Conservation (phyloP, 1,140 invertebrate species). For the Trypoxylus dichotomus region DNA sequence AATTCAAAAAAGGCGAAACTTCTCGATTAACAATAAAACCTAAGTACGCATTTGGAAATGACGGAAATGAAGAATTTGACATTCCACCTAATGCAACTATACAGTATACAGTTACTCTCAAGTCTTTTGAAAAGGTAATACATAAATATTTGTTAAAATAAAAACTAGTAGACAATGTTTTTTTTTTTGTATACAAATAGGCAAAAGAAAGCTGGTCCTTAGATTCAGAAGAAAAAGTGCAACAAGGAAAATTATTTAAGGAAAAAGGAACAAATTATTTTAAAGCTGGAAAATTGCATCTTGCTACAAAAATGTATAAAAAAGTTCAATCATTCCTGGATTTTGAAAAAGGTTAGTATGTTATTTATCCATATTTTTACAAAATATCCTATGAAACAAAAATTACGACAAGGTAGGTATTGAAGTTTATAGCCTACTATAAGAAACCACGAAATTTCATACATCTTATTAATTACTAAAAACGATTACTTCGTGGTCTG, state of each 20-base stretch:
- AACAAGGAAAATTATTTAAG: conserved; percentile 81
- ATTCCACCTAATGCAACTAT: conserved; percentile 81
- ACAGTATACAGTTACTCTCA: conserved; percentile 80
- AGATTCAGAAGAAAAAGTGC: conserved; percentile 75
- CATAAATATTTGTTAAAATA: conserved; percentile 28
- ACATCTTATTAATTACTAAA: too few relatives aligned
- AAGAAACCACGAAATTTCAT: too few relatives aligned
- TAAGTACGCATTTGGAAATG: conserved; percentile 79
- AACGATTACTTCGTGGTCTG: too few relatives aligned
- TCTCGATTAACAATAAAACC: conserved; percentile 75
- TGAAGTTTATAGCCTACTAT: too few relatives aligned
- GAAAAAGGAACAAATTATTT: conserved; percentile 92
- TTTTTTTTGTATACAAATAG: conserved; percentile 50
- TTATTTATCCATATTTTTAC: not conserved
- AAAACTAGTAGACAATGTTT: conserved; percentile 17
- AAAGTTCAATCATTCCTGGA: conserved; percentile 61
- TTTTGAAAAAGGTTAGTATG: conserved; percentile 44
- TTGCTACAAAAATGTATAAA: conserved; percentile 90
- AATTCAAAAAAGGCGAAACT: conserved; percentile 82
- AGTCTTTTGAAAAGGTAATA: conserved; percentile 81
- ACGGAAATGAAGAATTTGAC: conserved; percentile 70
- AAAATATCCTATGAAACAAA: not conserved
- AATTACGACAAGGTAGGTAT: too few relatives aligned
- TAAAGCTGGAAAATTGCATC: conserved; percentile 72
- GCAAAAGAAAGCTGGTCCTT: conserved; percentile 80